Evolutionary conservation across 2,888 invertebrate genomes (phyloP), one percentile per base, ranked within the genome.

Genomic region (Atethmia centrago): DNA sequence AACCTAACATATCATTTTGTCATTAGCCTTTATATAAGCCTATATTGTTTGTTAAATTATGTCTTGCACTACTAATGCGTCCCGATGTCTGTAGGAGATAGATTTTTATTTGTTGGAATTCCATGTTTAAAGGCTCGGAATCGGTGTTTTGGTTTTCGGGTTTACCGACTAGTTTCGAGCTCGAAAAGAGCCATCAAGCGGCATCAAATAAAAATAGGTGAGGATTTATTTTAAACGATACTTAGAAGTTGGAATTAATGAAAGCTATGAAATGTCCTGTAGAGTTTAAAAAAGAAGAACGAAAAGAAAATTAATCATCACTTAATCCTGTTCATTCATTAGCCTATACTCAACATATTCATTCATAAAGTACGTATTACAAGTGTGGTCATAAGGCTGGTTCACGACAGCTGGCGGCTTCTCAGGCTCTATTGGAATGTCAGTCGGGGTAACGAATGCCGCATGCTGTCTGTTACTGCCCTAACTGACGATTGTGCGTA

Each of bases 361-460:
- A 92, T 93, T 93, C 92, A 93, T 91, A 90, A 88, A 90, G 86
- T 87, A 78, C 72, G 75, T 65, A 86, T 79, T 82, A 77, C 84
- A 85, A 86, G 85, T 80, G 84, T 85, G 82, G 82, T 80, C 83
- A 85, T 83, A 83, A 83, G 85, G 89, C 84, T 78, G 84, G 87
- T 79, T 79, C 73, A 71, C 71, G 89, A 86, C 90, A 86, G 88
- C 80, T 87, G 87, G 83, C 88, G 88, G 77, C 87, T 71, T 85
- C 85, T 81, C 77, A 70, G 62, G 69, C 78, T 81, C 92, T 90
- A 95, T 95, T 94, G 89, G 90, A 89, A 93, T 89, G 95, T 94
- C 94, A 93, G 86, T 92, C 90, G 85, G 77, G 72, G 88, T 90
- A 91, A 92, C 91, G 93, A 93, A 92, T 92, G 93, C 90, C 80